Percentiles rank a stretch among this genome's conserved stretches.
Evolutionary conservation across 2,797 vertebrate genomes (phyloP).

Genomic region (Nasua narica): DNA sequence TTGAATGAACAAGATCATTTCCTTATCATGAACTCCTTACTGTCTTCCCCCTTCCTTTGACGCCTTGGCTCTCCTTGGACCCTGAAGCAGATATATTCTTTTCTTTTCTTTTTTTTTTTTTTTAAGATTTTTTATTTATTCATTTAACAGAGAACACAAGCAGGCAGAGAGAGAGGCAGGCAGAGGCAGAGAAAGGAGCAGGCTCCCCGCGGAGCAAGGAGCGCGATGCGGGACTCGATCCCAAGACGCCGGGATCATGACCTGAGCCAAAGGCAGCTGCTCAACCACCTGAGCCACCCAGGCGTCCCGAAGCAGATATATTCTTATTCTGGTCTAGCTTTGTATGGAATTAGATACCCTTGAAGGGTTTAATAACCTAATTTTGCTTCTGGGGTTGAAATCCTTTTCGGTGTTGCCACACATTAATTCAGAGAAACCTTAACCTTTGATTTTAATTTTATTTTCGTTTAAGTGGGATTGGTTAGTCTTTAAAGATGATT

Average conservation of each 20-base stretch:
- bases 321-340: not conserved
- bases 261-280: too few relatives aligned
- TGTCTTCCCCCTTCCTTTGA: not conserved
- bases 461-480: not conserved
- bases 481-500: not conserved
- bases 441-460: conserved; percentile 5
- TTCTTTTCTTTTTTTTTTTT: too few relatives aligned
- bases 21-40: not conserved
- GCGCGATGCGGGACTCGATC: too few relatives aligned
- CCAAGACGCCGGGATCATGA: too few relatives aligned
- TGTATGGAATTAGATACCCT: not conserved
- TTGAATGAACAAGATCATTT: not conserved
- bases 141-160: too few relatives aligned
- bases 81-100: not conserved
- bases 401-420: conserved; percentile 9
- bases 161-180: too few relatives aligned
- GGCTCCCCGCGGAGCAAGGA: too few relatives aligned
- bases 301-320: not conserved
- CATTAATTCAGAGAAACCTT: not conserved
- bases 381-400: conserved; percentile 39
- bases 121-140: too few relatives aligned
- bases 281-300: too few relatives aligned
- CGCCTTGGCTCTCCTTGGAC: not conserved
- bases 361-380: not conserved
- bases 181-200: too few relatives aligned